phyloP scores from a whole-genome alignment of 1,140 invertebrate species.

The Achroia grisella region DNA sequence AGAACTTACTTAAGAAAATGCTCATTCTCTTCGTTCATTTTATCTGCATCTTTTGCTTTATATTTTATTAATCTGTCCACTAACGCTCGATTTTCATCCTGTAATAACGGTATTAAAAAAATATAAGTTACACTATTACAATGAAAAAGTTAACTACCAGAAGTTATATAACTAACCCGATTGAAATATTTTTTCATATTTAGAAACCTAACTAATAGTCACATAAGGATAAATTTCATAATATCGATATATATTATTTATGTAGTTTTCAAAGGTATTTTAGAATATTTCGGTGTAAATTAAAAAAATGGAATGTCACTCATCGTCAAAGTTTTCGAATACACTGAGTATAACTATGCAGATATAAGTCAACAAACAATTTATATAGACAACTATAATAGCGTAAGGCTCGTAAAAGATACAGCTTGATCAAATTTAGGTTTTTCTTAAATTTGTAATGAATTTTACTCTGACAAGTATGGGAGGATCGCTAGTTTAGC shows the following conservation, averaged over 20 bases:
- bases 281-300: no score
- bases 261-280: no score
- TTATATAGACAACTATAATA: slow-evolving; percentile 47
- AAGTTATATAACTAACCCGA: no score
- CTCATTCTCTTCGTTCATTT: slow-evolving; percentile 96
- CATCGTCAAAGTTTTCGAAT: slow-evolving; percentile 26
- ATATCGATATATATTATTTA: no score
- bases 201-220: slow-evolving; percentile 16
- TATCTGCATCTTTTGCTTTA: slow-evolving; percentile 95
- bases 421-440: slow-evolving; percentile 46
- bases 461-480: no score
- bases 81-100: slow-evolving; percentile 93
- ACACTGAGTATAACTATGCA: slow-evolving; percentile 42
- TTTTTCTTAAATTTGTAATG: no score
- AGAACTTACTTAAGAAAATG: slow-evolving; percentile 87
- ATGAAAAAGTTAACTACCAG: no score
- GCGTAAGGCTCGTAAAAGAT: slow-evolving; percentile 50
- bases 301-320: no score
- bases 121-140: neutral
- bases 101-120: slow-evolving; percentile 37
- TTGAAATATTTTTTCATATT: slow-evolving; percentile 1
- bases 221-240: no score
- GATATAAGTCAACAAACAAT: slow-evolving; percentile 26
- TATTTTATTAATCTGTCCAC: slow-evolving; percentile 91
- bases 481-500: no score